phyloP scores from a whole-genome alignment of 2,888 invertebrate species.

The Seira sanloemensis region DNA sequence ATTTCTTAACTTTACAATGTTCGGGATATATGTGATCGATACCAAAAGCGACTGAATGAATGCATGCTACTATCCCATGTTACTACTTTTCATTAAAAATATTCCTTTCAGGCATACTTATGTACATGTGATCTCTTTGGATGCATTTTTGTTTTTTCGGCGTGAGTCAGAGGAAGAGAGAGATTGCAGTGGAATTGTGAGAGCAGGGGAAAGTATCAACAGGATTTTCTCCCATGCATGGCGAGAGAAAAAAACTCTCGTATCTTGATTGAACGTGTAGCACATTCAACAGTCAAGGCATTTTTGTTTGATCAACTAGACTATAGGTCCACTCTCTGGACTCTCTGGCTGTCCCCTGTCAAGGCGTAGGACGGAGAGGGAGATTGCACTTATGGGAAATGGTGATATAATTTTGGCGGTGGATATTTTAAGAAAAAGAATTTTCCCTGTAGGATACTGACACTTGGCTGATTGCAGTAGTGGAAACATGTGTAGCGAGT shows the following conservation, averaged over 20 bases:
- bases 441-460: constrained; percentile 4
- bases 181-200: no score
- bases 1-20: no score
- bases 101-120: no score
- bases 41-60: no score
- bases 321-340: neutral
- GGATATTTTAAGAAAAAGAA: neutral
- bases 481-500: neutral
- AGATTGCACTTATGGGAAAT: neutral
- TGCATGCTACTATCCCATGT: no score
- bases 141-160: no score
- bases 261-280: neutral
- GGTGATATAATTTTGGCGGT: neutral
- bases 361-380: neutral
- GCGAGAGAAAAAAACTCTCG: no score
- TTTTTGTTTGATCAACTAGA: neutral
- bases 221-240: neutral
- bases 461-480: constrained; percentile 4
- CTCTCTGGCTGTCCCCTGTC: neutral
- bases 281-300: constrained; percentile 4
- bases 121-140: no score
- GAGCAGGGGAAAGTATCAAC: neutral
- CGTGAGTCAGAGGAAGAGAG: no score
- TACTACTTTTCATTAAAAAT: neutral
- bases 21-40: no score